phyloP scores from a whole-genome alignment of 2,888 invertebrate species.

The Synergus laeviventris region DNA sequence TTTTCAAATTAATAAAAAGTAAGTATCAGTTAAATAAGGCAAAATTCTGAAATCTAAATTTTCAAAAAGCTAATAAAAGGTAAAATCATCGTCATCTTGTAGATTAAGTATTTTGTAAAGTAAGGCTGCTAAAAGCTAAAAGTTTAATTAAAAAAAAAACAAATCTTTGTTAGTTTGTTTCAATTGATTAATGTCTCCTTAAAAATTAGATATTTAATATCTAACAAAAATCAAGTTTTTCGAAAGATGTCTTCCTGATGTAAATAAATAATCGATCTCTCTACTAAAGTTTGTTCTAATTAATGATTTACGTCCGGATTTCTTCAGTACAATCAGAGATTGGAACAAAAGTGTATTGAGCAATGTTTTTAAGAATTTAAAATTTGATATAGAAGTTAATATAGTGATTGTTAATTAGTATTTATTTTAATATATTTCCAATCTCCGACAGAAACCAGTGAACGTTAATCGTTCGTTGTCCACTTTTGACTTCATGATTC shows the following conservation, averaged over 20 bases:
- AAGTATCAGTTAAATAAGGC: conserved; percentile 6
- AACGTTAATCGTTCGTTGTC: conserved; percentile 26
- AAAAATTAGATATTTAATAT: conserved; percentile 16
- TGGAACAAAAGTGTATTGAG: conserved; percentile 34
- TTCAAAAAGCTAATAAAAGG: background rate
- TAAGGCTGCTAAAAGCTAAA: background rate
- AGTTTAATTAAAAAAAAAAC: conserved; percentile 17
- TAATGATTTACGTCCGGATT: conserved; percentile 18
- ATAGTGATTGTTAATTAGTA: background rate
- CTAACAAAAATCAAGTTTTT: conserved; percentile 14
- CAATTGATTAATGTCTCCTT: conserved; percentile 3
- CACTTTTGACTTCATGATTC: conserved; percentile 9
- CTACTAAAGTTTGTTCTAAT: conserved; percentile 12
- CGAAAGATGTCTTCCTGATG: conserved; percentile 1
- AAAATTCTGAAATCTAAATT: background rate
- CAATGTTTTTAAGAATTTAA: conserved; percentile 2
- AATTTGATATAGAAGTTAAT: background rate
- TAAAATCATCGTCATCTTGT: conserved; percentile 24
- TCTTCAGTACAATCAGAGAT: conserved; percentile 37
- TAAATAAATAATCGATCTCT: conserved; percentile 32
- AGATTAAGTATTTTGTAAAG: conserved; percentile 32
- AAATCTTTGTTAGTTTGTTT: conserved; percentile 10
- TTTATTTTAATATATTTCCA: conserved; percentile 6
- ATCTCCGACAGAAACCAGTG: conserved; percentile 25
- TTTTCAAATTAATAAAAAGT: conserved; percentile 33